A percentile compares a stretch with the other conserved stretches of the same genome.
Conservation (phyloP, 2,113 vertebrate species). For the Rhadina sibilatrix region DNA sequence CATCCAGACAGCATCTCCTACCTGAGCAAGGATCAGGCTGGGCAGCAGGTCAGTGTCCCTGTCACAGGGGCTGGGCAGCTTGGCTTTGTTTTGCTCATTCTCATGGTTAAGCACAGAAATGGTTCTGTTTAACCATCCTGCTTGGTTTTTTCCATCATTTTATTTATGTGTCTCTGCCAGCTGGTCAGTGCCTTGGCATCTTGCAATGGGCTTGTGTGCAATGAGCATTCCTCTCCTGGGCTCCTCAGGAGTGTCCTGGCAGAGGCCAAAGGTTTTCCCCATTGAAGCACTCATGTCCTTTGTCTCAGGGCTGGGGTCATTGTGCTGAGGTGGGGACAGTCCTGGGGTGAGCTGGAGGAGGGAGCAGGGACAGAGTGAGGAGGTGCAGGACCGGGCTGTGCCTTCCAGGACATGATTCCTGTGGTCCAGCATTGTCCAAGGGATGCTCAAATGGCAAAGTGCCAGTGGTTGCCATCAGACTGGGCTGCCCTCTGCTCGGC, state of each 20-base stretch:
- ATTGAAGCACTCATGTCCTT: neutral
- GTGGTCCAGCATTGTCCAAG: accelerated
- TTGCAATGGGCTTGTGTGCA: neutral
- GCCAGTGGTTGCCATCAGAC: neutral
- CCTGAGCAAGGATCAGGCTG: neutral
- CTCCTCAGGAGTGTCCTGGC: neutral
- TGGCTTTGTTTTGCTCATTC: neutral
- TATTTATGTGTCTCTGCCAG: neutral
- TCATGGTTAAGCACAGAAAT: neutral
- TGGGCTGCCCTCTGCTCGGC: neutral
- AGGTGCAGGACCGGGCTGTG: neutral
- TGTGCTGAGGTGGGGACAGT: neutral
- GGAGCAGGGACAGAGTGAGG: neutral
- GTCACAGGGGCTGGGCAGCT: neutral
- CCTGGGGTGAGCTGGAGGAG: neutral
- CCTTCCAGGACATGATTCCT: accelerated
- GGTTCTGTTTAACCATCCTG: neutral
- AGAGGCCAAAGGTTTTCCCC: neutral
- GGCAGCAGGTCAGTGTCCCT: neutral
- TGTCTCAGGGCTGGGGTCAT: neutral
- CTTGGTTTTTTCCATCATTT: accelerated
- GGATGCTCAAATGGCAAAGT: neutral
- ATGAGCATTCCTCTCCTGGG: neutral
- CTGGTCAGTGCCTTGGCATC: accelerated
- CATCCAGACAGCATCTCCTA: neutral